phyloP scores from a whole-genome alignment of 2,888 invertebrate species.

The Eledone cirrhosa region DNA sequence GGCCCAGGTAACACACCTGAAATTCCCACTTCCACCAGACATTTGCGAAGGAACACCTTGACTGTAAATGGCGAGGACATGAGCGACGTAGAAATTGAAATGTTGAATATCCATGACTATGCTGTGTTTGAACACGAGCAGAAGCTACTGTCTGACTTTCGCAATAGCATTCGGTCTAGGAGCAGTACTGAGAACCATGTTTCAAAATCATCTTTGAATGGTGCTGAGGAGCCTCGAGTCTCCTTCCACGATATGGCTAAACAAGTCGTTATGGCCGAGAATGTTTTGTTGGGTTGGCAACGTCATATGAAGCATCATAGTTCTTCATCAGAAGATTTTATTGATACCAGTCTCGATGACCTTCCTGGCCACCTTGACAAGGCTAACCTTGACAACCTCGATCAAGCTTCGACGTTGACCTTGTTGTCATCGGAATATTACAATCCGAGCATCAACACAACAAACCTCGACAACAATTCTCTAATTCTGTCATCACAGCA shows the following conservation, averaged over 20 bases:
- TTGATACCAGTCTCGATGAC: slow-evolving; percentile 33
- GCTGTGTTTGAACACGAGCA: slow-evolving; percentile 61
- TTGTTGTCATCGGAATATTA: slow-evolving; percentile 11
- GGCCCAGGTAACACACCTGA: slow-evolving; percentile 57
- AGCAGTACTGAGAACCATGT: not conserved
- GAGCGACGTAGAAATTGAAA: slow-evolving; percentile 43
- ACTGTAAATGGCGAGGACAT: slow-evolving; percentile 63
- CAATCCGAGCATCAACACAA: not conserved
- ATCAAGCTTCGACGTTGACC: slow-evolving; percentile 11
- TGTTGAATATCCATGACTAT: slow-evolving; percentile 63
- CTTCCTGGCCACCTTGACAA: not conserved
- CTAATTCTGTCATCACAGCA: not conserved
- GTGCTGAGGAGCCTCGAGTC: slow-evolving; percentile 33
- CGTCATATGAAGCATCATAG: slow-evolving; percentile 52
- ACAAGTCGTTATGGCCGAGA: slow-evolving; percentile 51
- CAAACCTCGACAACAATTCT: slow-evolving; percentile 21
- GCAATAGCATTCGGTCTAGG: slow-evolving; percentile 41
- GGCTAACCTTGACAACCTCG: not conserved
- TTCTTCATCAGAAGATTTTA: slow-evolving; percentile 57
- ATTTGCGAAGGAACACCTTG: slow-evolving; percentile 45
- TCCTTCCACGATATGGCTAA: slow-evolving; percentile 59
- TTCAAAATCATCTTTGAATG: not conserved
- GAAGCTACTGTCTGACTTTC: slow-evolving; percentile 52
- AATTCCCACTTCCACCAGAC: slow-evolving; percentile 29
- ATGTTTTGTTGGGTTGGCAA: slow-evolving; percentile 56